These are phyloP conservation scores for Oophaga sylvatica DNA, from an alignment of 2,797 vertebrate genomes.

Conservation along the genomic window DNA sequence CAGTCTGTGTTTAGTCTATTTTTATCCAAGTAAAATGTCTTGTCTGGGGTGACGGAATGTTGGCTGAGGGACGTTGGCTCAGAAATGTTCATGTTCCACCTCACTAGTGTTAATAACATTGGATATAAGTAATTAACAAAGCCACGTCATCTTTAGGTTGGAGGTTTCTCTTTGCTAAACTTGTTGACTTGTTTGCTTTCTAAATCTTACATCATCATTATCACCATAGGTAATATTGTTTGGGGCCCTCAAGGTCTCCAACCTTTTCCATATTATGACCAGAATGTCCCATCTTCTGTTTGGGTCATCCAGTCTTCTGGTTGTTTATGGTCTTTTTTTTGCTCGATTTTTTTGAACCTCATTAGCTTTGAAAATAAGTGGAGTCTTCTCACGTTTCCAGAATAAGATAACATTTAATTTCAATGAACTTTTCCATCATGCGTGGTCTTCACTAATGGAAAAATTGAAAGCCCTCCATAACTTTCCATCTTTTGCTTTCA, in stretches of 20 bases:
- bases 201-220: background rate
- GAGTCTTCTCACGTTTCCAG: background rate
- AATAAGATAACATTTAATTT: background rate
- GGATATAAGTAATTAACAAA: background rate
- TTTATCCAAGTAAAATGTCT: background rate
- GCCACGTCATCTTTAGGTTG: background rate
- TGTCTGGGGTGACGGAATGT: background rate
- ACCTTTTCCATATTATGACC: background rate
- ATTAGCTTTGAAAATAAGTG: background rate
- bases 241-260: background rate
- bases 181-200: background rate
- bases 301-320: background rate
- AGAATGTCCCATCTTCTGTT: background rate
- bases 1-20: constrained; percentile 5
- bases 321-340: background rate
- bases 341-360: background rate
- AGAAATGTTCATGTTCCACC: background rate
- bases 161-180: background rate
- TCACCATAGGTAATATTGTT: background rate
- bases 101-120: background rate
- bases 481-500: too few relatives aligned
- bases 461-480: background rate
- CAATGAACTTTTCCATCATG: background rate
- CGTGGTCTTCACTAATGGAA: background rate
- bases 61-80: background rate